Conservation (phyloP, 2,888 invertebrate genomes). For the Cistogaster globosa region DNA sequence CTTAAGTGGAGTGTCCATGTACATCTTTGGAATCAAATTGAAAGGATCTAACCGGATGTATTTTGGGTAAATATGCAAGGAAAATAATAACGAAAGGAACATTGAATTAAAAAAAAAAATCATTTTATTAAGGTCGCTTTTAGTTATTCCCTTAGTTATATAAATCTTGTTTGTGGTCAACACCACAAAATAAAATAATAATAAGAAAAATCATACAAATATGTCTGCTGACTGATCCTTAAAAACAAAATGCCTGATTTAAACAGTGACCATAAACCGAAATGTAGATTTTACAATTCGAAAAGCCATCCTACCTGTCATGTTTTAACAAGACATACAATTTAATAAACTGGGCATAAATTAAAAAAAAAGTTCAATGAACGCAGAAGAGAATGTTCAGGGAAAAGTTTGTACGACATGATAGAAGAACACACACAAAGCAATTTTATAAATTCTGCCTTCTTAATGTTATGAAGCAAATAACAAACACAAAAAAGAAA, state of each 20-base stretch:
- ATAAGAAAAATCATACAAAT: background rate
- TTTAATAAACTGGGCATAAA: slow-evolving; percentile 45
- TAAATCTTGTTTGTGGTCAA: too few relatives aligned
- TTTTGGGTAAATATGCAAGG: too few relatives aligned
- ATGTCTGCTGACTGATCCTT: too few relatives aligned
- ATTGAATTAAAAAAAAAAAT: too few relatives aligned
- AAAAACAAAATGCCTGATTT: background rate
- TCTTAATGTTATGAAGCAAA: background rate
- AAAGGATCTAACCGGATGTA: too few relatives aligned
- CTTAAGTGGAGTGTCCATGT: too few relatives aligned
- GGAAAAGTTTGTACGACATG: background rate
- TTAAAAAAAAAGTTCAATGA: slow-evolving; percentile 4
- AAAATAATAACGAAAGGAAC: too few relatives aligned
- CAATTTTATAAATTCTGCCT: slow-evolving; percentile 23
- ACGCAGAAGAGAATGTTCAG: background rate
- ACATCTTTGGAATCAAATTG: too few relatives aligned
- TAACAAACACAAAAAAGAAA: background rate
- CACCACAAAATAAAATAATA: too few relatives aligned
- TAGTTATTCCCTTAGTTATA: too few relatives aligned
- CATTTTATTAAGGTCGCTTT: too few relatives aligned
- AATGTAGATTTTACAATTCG: background rate
- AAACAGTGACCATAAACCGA: background rate
- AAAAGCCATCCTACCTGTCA: slow-evolving; percentile 47
- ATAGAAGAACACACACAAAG: background rate
- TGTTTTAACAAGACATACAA: slow-evolving; percentile 58